Evolutionary conservation across 2,113 vertebrate genomes (phyloP), one percentile per base, ranked within the genome.

Genomic region (Coreoperca whiteheadi): DNA sequence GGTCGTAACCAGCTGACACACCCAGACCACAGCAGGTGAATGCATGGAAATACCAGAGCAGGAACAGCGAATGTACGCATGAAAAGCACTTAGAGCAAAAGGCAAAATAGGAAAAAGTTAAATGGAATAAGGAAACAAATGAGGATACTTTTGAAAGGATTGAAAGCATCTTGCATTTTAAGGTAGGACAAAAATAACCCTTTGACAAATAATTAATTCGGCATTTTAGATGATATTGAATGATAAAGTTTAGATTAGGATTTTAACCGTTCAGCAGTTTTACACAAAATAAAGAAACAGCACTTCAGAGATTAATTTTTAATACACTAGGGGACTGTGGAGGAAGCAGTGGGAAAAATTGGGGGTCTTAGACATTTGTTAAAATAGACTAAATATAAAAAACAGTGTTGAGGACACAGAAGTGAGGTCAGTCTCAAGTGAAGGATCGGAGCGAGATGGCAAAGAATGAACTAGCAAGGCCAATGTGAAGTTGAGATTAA

Each of bases 11-110:
- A 46, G 82, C 71, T 87, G 90, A 93, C 91, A 90, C 86, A 89
- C 79, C 86, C 87, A 79, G 83, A 83, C 85, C 85, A 79, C 88
- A 92, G 91, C 92, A 93, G 91, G 93, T 93, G 93, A 92, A 92
- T 3, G 81, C 48, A 20, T 64, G 69, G 66, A 88, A 84, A 87
- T 25, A 63, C 77, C 83, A 84, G 65, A 59, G 72, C 66, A 66
- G 64, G 64, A 78, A 60, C 66, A 41, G 68, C 10, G 6, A 71
- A 63, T 7, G 23, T 2, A 18, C 37, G 74, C 69, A 77, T 41
- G n/a, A 64, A 70, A 81, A 59, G 39, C 39, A 59, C 70, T 54
- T 10, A 16, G 69, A 77, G 64, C 6, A 60, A 51, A 73, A 41
- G 23, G 41, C 76, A 1, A 39, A 28, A 65, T 8, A 57, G 30